Evolutionary conservation across 30 jellyfish, hydroid and myxozoan species (phyloP).

Genomic region (Chrysaora quinquecirrha): DNA sequence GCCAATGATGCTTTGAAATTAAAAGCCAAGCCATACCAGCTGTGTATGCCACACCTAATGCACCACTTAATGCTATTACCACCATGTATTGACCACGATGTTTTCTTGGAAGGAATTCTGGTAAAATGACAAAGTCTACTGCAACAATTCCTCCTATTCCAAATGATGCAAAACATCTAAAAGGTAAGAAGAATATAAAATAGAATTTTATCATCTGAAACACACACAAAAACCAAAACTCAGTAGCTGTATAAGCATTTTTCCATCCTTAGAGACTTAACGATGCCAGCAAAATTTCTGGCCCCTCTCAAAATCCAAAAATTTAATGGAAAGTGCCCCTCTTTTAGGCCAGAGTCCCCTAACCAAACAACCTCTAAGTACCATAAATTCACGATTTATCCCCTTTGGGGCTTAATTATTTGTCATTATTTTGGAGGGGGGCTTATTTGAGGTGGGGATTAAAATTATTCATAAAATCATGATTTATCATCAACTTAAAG

Average conservation of each 20-base stretch:
- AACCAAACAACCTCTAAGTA: too few species aligned
- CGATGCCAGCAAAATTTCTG: neutral
- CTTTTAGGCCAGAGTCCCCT: neutral
- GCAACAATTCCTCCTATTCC: slow-evolving; percentile 61
- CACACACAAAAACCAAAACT: too few species aligned
- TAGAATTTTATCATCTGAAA: too few species aligned
- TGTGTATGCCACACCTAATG: slow-evolving; percentile 65
- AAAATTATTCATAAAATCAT: too few species aligned
- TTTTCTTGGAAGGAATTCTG: slow-evolving; percentile 62
- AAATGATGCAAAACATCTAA: slow-evolving; percentile 53
- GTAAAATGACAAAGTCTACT: slow-evolving; percentile 44
- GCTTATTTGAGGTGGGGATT: too few species aligned
- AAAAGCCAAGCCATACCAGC: slow-evolving; percentile 84
- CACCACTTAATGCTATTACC: slow-evolving; percentile 39
- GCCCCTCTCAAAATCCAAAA: neutral
- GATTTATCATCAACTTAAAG: too few species aligned
- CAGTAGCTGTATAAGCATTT: neutral
- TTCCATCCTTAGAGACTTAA: neutral
- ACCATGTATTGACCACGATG: slow-evolving; percentile 58
- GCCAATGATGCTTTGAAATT: slow-evolving; percentile 26
- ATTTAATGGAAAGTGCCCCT: neutral
- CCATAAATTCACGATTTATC: too few species aligned
- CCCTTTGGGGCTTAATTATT: too few species aligned
- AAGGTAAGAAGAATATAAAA: neutral
- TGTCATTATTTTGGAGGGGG: too few species aligned